Base-by-base conservation (phyloP, 2,888 invertebrate species). In the Agrochola circellaris region DNA sequence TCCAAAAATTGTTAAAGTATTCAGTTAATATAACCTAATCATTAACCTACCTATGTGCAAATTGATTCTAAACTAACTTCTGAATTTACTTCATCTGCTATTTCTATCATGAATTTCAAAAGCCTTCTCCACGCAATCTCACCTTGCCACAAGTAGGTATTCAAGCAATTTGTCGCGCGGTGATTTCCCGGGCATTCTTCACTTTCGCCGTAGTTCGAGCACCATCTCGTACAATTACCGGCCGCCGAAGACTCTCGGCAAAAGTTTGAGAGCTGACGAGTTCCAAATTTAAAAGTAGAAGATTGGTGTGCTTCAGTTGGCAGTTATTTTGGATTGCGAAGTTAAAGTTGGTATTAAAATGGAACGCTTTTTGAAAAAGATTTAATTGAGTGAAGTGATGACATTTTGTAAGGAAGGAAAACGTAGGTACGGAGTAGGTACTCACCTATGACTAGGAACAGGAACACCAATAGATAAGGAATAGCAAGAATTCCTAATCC, bases 131-230 rank as follows among this genome's bases (percentile, higher is more conserved):
- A 69, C n/a, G 0, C 3, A 38, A 73, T 2, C 51, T 13, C 11
- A 67, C 38, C 56, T 0, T 15, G 38, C 65, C 62, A 64, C 73
- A 81, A 83, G 87, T 87, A 88, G 75, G 81, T 84, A 79, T 89
- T 80, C 65, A 84, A 87, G 89, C 92, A 92, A 93, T 93, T 93
- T 92, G 87, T 61, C 89, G 80, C 86, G 90, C 89, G 89, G 91
- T 92, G 93, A 95, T 94, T 94, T 92, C 87, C 84, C 89, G 90
- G 82, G 89, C 91, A 92, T 94, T 94, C 94, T 94, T 94, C 93
- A 92, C 89, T 91, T 87, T 86, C 88, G 89, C 81, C 70, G 45
- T 45, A 90, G 87, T 86, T 89, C 91, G 89, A 91, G 91, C 89
- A 90, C 88, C 89, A 87, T 89, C 89, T 85, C 77, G 83, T 83